phyloP scores from a whole-genome alignment of 2,113 vertebrate species.

The Lepisosteus osseus region DNA sequence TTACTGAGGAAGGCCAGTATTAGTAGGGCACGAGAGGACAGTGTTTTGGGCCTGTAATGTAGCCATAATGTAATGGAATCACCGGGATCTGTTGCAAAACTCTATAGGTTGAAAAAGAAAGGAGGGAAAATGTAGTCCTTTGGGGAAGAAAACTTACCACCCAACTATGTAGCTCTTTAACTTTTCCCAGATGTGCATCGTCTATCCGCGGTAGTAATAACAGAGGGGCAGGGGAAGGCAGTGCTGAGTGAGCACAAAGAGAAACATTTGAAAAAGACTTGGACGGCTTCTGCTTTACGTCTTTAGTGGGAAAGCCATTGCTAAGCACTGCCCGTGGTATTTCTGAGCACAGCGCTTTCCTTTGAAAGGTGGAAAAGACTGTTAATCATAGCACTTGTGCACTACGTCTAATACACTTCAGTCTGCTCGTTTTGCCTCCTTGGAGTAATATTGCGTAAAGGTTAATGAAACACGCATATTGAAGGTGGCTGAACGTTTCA shows the following conservation, averaged over 20 bases:
- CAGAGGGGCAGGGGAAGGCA: conserved; percentile 12
- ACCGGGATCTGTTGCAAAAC: conserved; percentile 9
- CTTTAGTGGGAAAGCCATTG: conserved; percentile 18
- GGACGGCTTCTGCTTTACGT: neutral
- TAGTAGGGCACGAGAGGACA: neutral
- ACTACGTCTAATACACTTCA: conserved; percentile 32
- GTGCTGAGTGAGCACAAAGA: conserved; percentile 33
- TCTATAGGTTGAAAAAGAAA: conserved; percentile 12
- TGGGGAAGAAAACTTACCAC: conserved; percentile 21
- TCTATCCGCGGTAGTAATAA: conserved; percentile 29
- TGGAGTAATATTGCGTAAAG: too few relatives aligned
- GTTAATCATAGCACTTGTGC: conserved; percentile 23
- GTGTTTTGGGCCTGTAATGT: neutral
- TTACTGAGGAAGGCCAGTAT: neutral
- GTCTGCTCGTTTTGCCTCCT: neutral
- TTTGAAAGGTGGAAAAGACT: neutral
- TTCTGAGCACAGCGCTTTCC: too few relatives aligned
- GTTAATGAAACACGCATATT: too few relatives aligned
- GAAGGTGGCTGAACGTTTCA: too few relatives aligned
- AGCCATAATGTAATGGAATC: neutral
- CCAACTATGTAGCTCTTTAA: conserved; percentile 42
- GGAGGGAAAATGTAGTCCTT: conserved; percentile 25
- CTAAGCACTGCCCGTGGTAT: conserved; percentile 12
- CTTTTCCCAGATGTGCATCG: conserved; percentile 65
- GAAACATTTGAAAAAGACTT: conserved; percentile 17